Base-by-base conservation (phyloP, 2,888 invertebrate genomes). In the Argyresthia albistria region DNA sequence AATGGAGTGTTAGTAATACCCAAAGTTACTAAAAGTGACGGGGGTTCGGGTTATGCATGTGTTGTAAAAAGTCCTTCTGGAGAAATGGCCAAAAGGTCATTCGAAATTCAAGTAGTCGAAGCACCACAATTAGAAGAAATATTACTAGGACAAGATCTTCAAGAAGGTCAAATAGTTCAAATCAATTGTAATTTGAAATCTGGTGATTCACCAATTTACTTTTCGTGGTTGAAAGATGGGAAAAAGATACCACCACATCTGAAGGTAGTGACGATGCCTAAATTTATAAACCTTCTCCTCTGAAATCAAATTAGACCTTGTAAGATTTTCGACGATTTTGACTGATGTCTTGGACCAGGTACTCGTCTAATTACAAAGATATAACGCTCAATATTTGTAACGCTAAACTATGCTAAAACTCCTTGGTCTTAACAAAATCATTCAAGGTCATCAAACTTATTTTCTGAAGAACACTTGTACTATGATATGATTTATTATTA, bases 51-150 rank as follows among this genome's bases (percentile, higher is more conserved):
- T 51, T 96, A 95, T 69, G 93, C 93, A 4, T 96, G 96, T 76
- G 90, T 92, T 50, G 95, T 95, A 0, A 89, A 90, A 57, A 93
- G 93, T 68, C 90, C 92, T 35, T 91, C 92, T 4, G 94, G 93
- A 0, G 93, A 94, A 72, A 92, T 93, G 70, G 93, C 93, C 37
- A 91, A 93, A 57, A 88, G 93, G 50, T 89, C 90, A 0, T 90
- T 90, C 56, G 94, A 94, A 69, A 88, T 94, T 57, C 91, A 91
- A 65, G 89, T 94, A 36, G 92, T 91, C 58, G 86, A 87, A 75
- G 94, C 95, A 0, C 96, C 96, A 0, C 91, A 94, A 55, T 89
- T 96, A 66, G 95, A 95, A 73, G 93, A 95, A 36, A 95, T 97
- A 72, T 84, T 90, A 50, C 92, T 97, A 66, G 94, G 95, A 0